These are phyloP conservation scores for Hymenopus coronatus DNA, from an alignment of 2,888 invertebrate species.

Conservation along the genomic window DNA sequence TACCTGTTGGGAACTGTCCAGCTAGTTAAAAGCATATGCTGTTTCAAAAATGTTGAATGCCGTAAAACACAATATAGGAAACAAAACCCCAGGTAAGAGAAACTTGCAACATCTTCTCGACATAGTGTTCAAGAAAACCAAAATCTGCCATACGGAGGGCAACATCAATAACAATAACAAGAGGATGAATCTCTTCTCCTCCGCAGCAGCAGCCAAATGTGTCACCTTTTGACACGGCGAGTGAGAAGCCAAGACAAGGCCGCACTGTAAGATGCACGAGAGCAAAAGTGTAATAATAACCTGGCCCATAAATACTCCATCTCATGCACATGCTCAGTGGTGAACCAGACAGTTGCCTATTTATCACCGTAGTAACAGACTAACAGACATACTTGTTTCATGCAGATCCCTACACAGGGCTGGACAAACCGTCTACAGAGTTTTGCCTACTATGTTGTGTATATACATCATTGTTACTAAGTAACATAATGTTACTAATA, in stretches of 20 bases:
- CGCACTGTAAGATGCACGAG: not conserved
- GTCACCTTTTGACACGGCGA: not conserved
- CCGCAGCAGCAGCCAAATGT: not conserved
- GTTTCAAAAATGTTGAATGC: too few species aligned
- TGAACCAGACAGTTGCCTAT: not conserved
- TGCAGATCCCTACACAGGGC: not conserved
- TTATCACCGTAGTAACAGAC: not conserved
- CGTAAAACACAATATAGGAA: too few species aligned
- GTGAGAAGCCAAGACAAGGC: not conserved
- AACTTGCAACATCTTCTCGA: too few species aligned
- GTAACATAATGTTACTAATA: too few species aligned
- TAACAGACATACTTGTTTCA: not conserved
- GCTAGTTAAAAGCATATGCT: too few species aligned
- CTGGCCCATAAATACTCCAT: not conserved
- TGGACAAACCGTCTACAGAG: not conserved
- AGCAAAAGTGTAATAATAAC: not conserved
- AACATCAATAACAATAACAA: too few species aligned
- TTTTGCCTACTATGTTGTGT: too few species aligned
- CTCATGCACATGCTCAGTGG: not conserved
- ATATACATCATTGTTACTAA: too few species aligned
- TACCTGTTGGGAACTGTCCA: too few species aligned
- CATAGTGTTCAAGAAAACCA: too few species aligned
- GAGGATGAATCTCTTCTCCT: not conserved
- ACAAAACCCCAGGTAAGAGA: too few species aligned
- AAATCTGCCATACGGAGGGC: too few species aligned